Base-by-base conservation (phyloP, 1,140 invertebrate genomes). In the Rhizoglyphus robini region DNA sequence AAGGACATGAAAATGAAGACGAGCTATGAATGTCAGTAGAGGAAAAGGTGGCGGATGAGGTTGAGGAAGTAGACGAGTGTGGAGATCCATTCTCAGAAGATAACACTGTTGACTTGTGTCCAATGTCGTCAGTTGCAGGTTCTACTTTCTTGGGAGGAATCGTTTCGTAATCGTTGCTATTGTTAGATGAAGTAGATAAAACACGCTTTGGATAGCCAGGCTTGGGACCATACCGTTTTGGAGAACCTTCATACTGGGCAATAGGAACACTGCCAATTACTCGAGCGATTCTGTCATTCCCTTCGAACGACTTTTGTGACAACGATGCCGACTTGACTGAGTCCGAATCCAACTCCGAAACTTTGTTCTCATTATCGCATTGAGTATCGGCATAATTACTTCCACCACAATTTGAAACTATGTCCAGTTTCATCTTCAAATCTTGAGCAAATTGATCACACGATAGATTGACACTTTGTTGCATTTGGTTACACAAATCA, bases 181-280 rank as follows among this genome's bases (percentile, higher is more conserved):
- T 11, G 4, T 5, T 11, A 8, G 57, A 59, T 59, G 57, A 59
- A 8, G 25, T 11, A 34, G 58, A 60, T 23, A 65, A n/a, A 36
- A 65, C 57, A 20, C 64, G 30, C 38, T 65, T 25, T 20, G 64
- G 64, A 60, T 58, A 65, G 48, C 64, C 64, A 34, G 64, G 76
- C 34, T 66, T 68, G 3, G 84, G 78, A 2, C 88, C 89, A 74
- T 92, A 93, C 68, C 90, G 81, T 68, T 88, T 80, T 3, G 90
- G 90, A 38, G 89, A 92, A 25, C 88, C 89, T 68, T 91, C 89
- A 75, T 94, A 94, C 70, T 93, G 88, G 36, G 88, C 87, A 70
- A 91, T 90, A 15, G 88, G 87, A 69, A 91, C 76, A 76, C 85
- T 87, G 27, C 89, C 90, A 74, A 92, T 92, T 58, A 90, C 83